These are phyloP conservation scores for Hylomyscus alleni DNA, from an alignment of 2,797 vertebrate genomes.

Conservation along the genomic window DNA sequence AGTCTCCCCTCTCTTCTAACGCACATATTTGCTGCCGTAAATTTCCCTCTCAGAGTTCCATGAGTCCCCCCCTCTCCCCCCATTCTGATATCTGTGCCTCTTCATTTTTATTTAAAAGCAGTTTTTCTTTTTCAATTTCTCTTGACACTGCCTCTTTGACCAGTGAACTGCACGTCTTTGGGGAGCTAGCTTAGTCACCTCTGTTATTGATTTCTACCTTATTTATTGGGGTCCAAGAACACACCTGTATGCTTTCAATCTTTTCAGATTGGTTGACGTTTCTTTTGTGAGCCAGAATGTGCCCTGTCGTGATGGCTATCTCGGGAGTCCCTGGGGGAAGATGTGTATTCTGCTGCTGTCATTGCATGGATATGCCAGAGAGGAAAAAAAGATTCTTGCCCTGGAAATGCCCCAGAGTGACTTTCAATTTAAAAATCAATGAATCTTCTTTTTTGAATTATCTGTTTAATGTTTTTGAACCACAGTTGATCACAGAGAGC, in stretches of 20 bases:
- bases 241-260: slow-evolving; percentile 43
- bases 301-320: not conserved
- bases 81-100: not conserved
- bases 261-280: not conserved
- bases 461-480: not conserved
- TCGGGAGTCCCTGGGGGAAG: not conserved
- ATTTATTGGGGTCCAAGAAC: slow-evolving; percentile 40
- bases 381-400: not conserved
- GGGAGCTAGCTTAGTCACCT: not conserved
- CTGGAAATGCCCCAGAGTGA: not conserved
- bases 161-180: not conserved
- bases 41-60: not conserved
- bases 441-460: not conserved
- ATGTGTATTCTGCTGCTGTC: not conserved
- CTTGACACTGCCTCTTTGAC: not conserved
- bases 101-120: not conserved
- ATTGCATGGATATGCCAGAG: not conserved
- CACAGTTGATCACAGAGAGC: not conserved
- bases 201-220: not conserved
- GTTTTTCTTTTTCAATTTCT: not conserved
- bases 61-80: too few species aligned
- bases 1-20: not conserved
- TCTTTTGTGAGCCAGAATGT: not conserved
- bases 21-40: not conserved
- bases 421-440: slow-evolving; percentile 36